Evolutionary conservation across 2,113 vertebrate species (phyloP), one percentile per base, ranked within the genome.

Genomic region (Barbus barbus): DNA sequence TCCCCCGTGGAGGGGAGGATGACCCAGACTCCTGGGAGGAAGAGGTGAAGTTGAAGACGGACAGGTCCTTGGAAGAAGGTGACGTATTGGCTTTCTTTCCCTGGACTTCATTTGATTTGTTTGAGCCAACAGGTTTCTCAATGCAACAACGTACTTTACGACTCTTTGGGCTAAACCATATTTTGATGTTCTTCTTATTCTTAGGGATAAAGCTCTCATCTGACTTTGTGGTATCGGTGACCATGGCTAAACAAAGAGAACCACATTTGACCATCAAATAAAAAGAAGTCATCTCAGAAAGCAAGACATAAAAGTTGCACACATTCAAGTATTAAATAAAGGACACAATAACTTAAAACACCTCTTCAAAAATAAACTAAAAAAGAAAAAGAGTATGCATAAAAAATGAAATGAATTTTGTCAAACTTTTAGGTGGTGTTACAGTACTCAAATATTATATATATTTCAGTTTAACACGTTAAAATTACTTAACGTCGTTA

Each of bases 91-190:
- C 58, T 83, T 86, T 72, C 81, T 46, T 51, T 63, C 20, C 75
- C 33, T 65, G 86, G 26, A 48, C 44, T 78, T 60, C 51, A 41
- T 38, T 84, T 75, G 75, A 53, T 24, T 38, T 9, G 0, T 31
- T 22, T 85, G 65, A 80, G 72, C 83, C 87, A 31, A 38, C 51
- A 18, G 81, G 75, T n/a, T 89, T 93, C 69, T 93, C 87, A 4
- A 91, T 87, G n/a, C 31, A 69, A 83, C 94, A 98, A 48, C 96
- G 95, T 20, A 97, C 92, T 86, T 95, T 98, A 63, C 92, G 95
- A 83, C 96, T 98, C 24, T 94, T 95, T 44, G 97, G 97, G 86
- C 97, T 98, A 90, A 97, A 97, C 96, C 96, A 97, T 90, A 98
- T 97, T 91, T 96, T 98, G 60, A 97, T 89, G 86, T 90, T 93